A percentile compares a stretch with the other conserved stretches of the same genome.
Conservation (phyloP, 2,113 vertebrate species). For the Equus przewalskii region DNA sequence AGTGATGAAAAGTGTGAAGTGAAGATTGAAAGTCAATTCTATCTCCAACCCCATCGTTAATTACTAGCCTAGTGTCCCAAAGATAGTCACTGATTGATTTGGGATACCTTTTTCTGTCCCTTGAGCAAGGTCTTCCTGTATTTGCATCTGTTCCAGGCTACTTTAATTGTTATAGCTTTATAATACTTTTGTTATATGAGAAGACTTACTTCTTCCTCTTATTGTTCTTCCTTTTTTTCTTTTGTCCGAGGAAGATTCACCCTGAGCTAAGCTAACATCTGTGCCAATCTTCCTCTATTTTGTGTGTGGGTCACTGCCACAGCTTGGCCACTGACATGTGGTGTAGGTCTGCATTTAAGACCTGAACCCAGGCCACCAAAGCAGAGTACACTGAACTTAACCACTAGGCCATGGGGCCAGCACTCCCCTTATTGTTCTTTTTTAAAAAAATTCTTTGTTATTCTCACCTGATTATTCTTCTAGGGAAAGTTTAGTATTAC, state of each 20-base stretch:
- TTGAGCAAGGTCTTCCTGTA: background rate
- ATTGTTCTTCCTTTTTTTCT: background rate
- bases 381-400: no score
- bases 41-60: background rate
- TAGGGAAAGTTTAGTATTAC: background rate
- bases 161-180: background rate
- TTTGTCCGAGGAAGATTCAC: no score
- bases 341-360: no score
- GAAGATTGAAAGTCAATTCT: slow-evolving; percentile 22
- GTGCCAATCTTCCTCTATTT: no score
- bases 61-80: background rate
- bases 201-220: background rate
- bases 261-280: no score
- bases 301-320: no score
- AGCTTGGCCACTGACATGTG: no score
- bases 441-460: background rate
- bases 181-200: background rate
- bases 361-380: no score
- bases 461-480: background rate
- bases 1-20: background rate
- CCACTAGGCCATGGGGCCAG: no score
- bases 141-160: background rate
- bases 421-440: background rate
- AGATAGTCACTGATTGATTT: background rate
- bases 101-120: background rate